phyloP scores from a whole-genome alignment of 2,113 vertebrate species.

The Mormyrus iriodes region DNA sequence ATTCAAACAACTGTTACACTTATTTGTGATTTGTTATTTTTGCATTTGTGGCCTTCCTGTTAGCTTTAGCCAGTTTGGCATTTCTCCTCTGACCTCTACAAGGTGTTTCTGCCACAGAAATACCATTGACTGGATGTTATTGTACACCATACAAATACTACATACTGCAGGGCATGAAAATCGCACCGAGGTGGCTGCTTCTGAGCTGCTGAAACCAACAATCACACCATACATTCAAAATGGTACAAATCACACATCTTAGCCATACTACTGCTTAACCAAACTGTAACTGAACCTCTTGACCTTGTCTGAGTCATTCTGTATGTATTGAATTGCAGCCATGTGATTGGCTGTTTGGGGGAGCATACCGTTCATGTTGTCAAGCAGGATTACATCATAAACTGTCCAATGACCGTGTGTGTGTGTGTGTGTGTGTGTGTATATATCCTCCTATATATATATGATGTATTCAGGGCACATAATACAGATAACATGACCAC shows the following conservation, averaged over 20 bases:
- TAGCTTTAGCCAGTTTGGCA: neutral
- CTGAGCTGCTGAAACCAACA: neutral
- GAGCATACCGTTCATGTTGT: neutral
- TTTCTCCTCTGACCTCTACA: neutral
- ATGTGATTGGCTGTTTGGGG: neutral
- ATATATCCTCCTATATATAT: no score
- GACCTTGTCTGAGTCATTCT: neutral
- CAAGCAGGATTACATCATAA: neutral
- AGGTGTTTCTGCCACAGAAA: neutral
- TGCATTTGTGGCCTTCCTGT: neutral
- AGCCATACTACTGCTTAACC: neutral
- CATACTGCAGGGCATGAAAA: neutral
- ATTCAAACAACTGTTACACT: neutral
- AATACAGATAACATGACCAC: neutral
- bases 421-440: no score
- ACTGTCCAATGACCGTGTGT: neutral
- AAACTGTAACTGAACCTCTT: neutral
- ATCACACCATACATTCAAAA: neutral
- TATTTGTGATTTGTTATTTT: neutral
- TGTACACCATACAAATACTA: neutral
- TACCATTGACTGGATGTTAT: neutral
- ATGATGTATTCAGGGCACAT: neutral
- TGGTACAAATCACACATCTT: neutral
- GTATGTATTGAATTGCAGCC: neutral
- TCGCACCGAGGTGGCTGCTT: neutral